A percentile compares a stretch with the other conserved stretches of the same genome.
These are phyloP conservation scores for Colostygia pectinataria DNA, from an alignment of 2,888 invertebrate species.

Conservation along the genomic window DNA sequence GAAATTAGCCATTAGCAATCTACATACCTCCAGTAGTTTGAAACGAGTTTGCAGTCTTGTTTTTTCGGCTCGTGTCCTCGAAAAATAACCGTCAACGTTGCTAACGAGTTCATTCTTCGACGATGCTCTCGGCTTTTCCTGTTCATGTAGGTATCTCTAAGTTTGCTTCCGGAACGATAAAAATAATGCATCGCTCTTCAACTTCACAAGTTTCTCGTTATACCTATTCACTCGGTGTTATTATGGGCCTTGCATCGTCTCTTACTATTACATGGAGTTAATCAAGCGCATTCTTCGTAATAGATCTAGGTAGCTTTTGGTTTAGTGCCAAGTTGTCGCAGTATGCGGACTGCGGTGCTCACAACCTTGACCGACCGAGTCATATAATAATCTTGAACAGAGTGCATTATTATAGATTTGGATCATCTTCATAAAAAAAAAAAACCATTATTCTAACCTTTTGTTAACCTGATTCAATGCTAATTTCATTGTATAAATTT, in stretches of 20 bases:
- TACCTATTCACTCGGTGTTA: constrained; percentile 9
- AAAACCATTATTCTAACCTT: no score
- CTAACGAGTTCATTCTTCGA: constrained; percentile 55
- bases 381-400: constrained; percentile 48
- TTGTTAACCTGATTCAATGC: no score
- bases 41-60: constrained; percentile 65
- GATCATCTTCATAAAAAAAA: constrained; percentile 23
- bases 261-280: constrained; percentile 1
- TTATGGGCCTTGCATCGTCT: neutral
- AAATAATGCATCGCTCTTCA: constrained; percentile 17
- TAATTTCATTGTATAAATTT: no score
- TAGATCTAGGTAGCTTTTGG: constrained; percentile 51
- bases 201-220: neutral
- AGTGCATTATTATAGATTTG: constrained; percentile 45
- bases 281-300: constrained; percentile 22
- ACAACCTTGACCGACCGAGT: constrained; percentile 73
- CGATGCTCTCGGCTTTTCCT: constrained; percentile 37
- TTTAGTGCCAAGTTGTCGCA: constrained; percentile 65
- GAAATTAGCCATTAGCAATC: constrained; percentile 41
- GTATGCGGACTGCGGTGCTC: constrained; percentile 67
- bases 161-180: constrained; percentile 39
- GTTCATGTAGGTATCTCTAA: constrained; percentile 32
- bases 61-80: constrained; percentile 68
- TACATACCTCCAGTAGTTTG: constrained; percentile 41
- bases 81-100: constrained; percentile 74